A percentile compares a stretch with the other conserved stretches of the same genome.
phyloP scores from a whole-genome alignment of 2,888 invertebrate species.

The Seira sanloemensis region DNA sequence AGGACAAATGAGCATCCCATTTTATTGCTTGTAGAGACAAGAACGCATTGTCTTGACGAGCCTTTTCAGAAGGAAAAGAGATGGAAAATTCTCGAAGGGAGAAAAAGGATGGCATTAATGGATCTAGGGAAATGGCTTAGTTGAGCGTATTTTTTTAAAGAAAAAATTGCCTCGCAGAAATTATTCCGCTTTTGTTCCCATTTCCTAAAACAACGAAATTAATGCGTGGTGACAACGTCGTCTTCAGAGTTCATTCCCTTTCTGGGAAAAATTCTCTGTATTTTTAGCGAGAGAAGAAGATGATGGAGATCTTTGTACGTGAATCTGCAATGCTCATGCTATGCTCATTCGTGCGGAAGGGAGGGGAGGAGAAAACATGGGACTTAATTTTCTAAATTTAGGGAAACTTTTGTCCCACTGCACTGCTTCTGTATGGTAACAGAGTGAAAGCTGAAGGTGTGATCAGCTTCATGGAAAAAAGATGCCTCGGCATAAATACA shows the following conservation, averaged over 20 bases:
- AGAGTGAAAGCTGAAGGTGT: no score
- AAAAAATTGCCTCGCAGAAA: neutral
- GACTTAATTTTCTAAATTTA: neutral
- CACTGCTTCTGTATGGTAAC: no score
- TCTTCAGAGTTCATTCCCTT: neutral
- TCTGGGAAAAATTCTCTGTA: neutral
- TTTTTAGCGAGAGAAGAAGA: no score
- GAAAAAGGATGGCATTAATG: neutral
- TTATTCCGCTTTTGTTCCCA: neutral
- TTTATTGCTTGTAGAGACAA: neutral
- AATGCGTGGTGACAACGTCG: neutral
- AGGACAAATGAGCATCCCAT: neutral
- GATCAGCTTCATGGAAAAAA: no score
- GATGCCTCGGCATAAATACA: no score
- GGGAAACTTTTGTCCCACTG: neutral
- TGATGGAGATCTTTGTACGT: neutral
- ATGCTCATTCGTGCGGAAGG: neutral
- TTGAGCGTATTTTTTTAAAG: neutral
- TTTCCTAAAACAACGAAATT: no score
- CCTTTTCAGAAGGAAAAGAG: no score
- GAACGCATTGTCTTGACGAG: no score
- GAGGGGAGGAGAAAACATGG: neutral
- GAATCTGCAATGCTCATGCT: neutral
- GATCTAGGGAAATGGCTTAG: neutral
- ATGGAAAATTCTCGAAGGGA: neutral